Evolutionary conservation across 1,140 invertebrate species (phyloP), one percentile per base, ranked within the genome.

Genomic region (Lysiphlebus fabarum): DNA sequence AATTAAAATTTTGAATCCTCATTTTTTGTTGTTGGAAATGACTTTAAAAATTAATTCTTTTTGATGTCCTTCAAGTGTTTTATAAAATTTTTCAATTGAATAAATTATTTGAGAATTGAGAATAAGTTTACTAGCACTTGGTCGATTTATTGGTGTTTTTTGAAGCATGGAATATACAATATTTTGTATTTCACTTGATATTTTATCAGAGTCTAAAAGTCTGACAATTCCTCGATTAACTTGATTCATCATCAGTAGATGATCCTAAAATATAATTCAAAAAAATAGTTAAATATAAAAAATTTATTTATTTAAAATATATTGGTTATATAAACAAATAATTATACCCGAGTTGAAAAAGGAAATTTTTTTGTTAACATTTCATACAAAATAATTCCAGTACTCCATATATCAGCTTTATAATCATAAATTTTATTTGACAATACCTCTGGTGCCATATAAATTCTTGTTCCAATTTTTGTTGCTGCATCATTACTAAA

Each of bases 401-500:
- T 78, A 12, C 90, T 88, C 92, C 92, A 95, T 61, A 94, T 85
- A 70, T 95, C 92, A 63, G 85, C 88, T 77, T 90, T 90, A 6
- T 82, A 82, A 71, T 89, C 85, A 63, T 91, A 92, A 34, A 84
- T 81, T 70, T 86, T 82, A 41, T 87, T 86, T 73, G 87, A 84
- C 65, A 92, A 88, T 44, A 94, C 75, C 80, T 95, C 93, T 40
- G 92, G 93, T 9, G 91, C 90, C 71, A 93, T 85, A 77, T 94
- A 95, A 74, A 88, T 89, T 51, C 88, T 90, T 41, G 92, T 93
- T 43, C 92, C 92, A 56, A 92, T 89, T 26, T 90, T 82, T 67
- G 87, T 80, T 8, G 74, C 55, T 11, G 61, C 58, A 4, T 54
- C 47, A 7, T 62, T 33, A 42, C 62, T 63, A n/a, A n/a, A n/a